Evolutionary conservation across 1,140 invertebrate genomes (phyloP).

Genomic region (Drosophila bipectinata): DNA sequence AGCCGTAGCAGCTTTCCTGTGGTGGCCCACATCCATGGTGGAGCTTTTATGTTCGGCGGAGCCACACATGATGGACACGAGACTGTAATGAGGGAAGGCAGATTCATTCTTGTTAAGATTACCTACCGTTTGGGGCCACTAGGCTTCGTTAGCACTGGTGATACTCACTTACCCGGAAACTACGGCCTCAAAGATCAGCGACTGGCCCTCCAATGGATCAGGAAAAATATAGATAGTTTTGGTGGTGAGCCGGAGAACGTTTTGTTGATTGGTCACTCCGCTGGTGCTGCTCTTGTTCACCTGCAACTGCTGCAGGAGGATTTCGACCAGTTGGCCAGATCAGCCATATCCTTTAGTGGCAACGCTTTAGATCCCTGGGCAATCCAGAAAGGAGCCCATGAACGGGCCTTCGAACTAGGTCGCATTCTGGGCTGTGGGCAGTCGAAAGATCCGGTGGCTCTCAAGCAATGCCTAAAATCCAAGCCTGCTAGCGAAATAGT

Average conservation of each 20-base stretch:
- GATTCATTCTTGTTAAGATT: slow-evolving; percentile 87
- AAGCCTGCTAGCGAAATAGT: slow-evolving; percentile 80
- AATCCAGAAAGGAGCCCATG: slow-evolving; percentile 84
- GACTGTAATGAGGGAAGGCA: slow-evolving; percentile 85
- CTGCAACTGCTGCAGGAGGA: slow-evolving; percentile 87
- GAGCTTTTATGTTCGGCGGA: slow-evolving; percentile 84
- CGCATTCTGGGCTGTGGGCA: slow-evolving; percentile 85
- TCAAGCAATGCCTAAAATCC: slow-evolving; percentile 86
- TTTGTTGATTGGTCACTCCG: slow-evolving; percentile 85
- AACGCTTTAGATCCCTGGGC: slow-evolving; percentile 72
- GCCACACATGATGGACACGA: slow-evolving; percentile 84
- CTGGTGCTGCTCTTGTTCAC: slow-evolving; percentile 86
- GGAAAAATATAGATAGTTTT: slow-evolving; percentile 86
- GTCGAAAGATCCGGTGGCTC: slow-evolving; percentile 58
- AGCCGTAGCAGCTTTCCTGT: slow-evolving; percentile 75
- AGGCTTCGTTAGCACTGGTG: slow-evolving; percentile 87
- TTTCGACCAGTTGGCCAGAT: slow-evolving; percentile 50
- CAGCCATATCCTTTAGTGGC: slow-evolving; percentile 68
- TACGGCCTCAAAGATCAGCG: slow-evolving; percentile 88
- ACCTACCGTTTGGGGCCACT: slow-evolving; percentile 87
- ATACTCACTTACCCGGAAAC: slow-evolving; percentile 86
- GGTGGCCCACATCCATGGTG: slow-evolving; percentile 85
- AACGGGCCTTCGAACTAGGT: slow-evolving; percentile 86
- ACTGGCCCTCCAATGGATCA: slow-evolving; percentile 87
- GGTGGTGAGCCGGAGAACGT: slow-evolving; percentile 86